Evolutionary conservation across 2,113 vertebrate species (phyloP), one percentile per base, ranked within the genome.

Genomic region (Hystrix brachyura): DNA sequence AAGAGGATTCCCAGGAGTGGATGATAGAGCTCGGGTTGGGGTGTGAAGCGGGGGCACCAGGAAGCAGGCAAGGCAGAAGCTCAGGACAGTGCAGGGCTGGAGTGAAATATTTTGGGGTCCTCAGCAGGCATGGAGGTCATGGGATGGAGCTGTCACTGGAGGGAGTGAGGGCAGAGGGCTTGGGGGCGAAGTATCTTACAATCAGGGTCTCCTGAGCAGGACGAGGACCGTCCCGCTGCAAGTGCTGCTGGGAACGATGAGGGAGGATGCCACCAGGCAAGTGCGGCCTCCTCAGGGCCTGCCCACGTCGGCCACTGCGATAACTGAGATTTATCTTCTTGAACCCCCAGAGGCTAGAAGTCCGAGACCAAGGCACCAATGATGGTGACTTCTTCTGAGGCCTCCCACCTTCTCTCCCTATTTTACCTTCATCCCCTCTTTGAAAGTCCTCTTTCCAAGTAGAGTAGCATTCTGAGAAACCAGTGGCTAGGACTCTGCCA

Each of bases 81-180:
- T 5, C 46, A 34, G 29, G 18, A 43, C 13, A 5, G 34, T 1
- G 0, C 6, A 53, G 10, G 3, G 34, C 29, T 0, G 7, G 81
- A 59, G 18, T 27, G 13, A 60, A 60, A 17, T 32, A 60, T 29
- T 71, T 59, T 59, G 19, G 1, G 5, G 32, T 87, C 71, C 55
- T 43, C 0, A 1, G 55, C 0, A 19, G 38, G 9, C 48, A 3
- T 2, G 12, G n/a, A 38, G 15, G n/a, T 17, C 59, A 46, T 1
- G 9, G 74, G 53, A 53, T 1, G n/a, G 72, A 46, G 15, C 38
- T 1, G 23, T 53, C 46, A 38, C 32, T 0, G 79, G 34, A 51
- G 25, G 74, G 53, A 18, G 25, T 7, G 32, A 80, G 64, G 17
- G 38, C 32, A 55, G 89, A 15, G 29, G 60, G n/a, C 13, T 46